Evolutionary conservation across 2,113 vertebrate species (phyloP).

Genomic region (Gobiocypris rarus): DNA sequence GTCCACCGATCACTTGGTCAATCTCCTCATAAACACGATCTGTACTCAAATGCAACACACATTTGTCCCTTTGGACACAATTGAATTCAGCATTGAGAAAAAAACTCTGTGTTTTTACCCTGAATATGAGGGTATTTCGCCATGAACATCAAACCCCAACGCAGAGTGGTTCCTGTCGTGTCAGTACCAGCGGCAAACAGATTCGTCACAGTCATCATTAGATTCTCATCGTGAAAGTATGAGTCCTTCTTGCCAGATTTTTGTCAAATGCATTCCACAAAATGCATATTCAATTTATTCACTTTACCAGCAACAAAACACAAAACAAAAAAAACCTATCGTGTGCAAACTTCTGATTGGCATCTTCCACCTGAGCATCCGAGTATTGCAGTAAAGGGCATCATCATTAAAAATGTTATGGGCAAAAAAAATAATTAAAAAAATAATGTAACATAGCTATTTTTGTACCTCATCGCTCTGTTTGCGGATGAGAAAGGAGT

Average conservation of each 20-base stretch:
- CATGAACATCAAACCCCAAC: slow-evolving; percentile 69
- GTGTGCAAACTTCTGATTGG: neutral
- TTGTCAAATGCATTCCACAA: slow-evolving; percentile 27
- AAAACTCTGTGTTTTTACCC: slow-evolving; percentile 58
- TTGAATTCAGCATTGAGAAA: neutral
- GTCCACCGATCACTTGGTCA: too few species aligned
- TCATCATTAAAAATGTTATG: neutral
- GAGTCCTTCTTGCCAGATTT: slow-evolving; percentile 29
- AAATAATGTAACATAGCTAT: neutral
- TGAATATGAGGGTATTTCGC: slow-evolving; percentile 72
- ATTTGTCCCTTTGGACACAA: neutral
- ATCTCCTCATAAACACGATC: slow-evolving; percentile 67
- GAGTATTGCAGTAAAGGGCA: neutral
- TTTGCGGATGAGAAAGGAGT: slow-evolving; percentile 68
- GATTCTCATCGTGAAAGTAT: slow-evolving; percentile 55
- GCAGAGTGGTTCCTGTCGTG: slow-evolving; percentile 65
- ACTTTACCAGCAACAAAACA: too few species aligned
- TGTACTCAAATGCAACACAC: slow-evolving; percentile 44
- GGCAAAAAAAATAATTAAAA: neutral
- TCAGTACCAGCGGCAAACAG: slow-evolving; percentile 70
- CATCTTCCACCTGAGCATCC: neutral
- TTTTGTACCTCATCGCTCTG: slow-evolving; percentile 62
- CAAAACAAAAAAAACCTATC: neutral
- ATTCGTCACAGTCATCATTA: slow-evolving; percentile 58
- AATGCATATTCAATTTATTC: neutral